Evolutionary conservation across 37 sponge, comb jelly and placozoan genomes (phyloP), one percentile per base, ranked within the genome.

Genomic region (Geodia barretti): DNA sequence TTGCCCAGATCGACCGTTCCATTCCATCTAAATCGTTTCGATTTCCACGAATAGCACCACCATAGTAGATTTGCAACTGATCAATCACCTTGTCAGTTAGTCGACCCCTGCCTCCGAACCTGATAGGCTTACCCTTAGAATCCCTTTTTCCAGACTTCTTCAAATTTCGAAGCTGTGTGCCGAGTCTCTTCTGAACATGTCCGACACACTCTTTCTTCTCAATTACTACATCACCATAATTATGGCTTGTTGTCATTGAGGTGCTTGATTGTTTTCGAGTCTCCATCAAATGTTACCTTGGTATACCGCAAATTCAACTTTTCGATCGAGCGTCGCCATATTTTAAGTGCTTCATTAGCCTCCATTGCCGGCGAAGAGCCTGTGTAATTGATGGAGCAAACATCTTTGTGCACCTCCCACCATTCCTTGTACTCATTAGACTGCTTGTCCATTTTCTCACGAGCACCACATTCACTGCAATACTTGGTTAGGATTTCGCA

Each of bases 1-100:
- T 29, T 21, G 78, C 67, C 78, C 78, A 78, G 67, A 66, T 65
- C 4, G 78, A 41, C 4, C 1, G 31, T 39, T 40, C 39, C 78
- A 78, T 78, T 20, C n/a, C 38, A n/a, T 70, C 23, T 11, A 70
- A 8, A 35, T 70, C 39, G 8, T 23, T 23, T 11, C 20, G 17
- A 70, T 70, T 38, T 7, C 11, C 32, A 40, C 40, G 39, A 24
- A 70, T 70, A 28, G 72, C 72, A 7, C 72, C 72, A 24, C 72
- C 72, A 70, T 70, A 70, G 72, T 34, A 70, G 28, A 70, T 33
- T 32, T 70, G 72, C 72, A 70, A 11, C 11, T 7, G 32, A 38
- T 70, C 7, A 14, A 70, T 70, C 39, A 17, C 36, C 4, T 32
- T 32, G 4, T 32, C 36, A 35, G 72, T 70, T 40, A 32, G 39